Percentiles rank a stretch among this genome's conserved stretches.
phyloP scores from a whole-genome alignment of 1,140 invertebrate species.

The Pemphigus obesinymphae region DNA sequence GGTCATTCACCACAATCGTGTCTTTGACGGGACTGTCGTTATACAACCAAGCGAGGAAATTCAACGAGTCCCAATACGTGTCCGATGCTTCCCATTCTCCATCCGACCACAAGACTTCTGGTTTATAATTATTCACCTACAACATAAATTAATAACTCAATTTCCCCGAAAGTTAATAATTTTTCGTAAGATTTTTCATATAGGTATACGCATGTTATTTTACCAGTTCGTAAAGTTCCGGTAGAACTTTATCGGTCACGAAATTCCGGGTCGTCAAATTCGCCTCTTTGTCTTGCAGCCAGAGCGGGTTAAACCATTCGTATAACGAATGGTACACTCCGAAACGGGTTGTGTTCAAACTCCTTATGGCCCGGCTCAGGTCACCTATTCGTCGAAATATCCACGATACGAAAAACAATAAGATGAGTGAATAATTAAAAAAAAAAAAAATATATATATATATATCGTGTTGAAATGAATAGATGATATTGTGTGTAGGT shows the following conservation, averaged over 20 bases:
- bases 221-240: constrained; percentile 70
- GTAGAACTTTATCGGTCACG: constrained; percentile 64
- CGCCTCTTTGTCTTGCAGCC: constrained; percentile 65
- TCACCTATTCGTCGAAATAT: too few species aligned
- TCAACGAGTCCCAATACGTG: constrained; percentile 74
- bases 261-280: constrained; percentile 65
- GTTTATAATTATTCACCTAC: constrained; percentile 67
- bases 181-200: too few species aligned
- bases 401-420: too few species aligned
- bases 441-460: background rate
- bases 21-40: constrained; percentile 90
- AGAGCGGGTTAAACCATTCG: constrained; percentile 89
- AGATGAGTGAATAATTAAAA: too few species aligned
- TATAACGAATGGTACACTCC: constrained; percentile 85
- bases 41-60: constrained; percentile 88
- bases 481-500: too few species aligned
- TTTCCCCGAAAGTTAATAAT: too few species aligned
- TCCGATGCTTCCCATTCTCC: constrained; percentile 80
- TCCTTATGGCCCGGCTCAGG: constrained; percentile 64
- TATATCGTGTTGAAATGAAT: background rate
- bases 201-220: constrained; percentile 26
- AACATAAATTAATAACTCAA: constrained; percentile 4
- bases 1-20: constrained; percentile 79
- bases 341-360: constrained; percentile 57
- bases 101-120: constrained; percentile 91